Base-by-base conservation (phyloP, 2,888 invertebrate species). In the Drosophila tripunctata region DNA sequence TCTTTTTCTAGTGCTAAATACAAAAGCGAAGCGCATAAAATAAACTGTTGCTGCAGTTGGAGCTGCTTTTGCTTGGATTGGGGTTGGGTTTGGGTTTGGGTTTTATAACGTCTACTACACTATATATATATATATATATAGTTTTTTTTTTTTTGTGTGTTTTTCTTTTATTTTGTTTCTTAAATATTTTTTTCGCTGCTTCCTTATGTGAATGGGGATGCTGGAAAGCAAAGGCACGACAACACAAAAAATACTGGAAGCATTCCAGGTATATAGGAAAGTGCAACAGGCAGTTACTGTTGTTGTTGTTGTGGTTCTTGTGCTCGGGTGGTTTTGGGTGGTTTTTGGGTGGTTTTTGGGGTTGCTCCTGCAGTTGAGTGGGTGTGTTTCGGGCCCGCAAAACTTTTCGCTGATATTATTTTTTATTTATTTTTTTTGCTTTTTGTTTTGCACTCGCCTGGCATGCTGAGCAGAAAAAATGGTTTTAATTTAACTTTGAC, bases 211-310 rank as follows among this genome's bases (percentile, higher is more conserved):
- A 35, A 44, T 12, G 57, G 55, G 64, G 60, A 44, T 64, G 78
- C 69, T 69, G 68, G 82, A 75, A 65, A 38, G 68, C 41, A 51
- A 50, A 55, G 44, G 30, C 43, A 40, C 6, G 1, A 10, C 7
- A 8, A 8, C 27, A 27, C 27, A 3, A 10, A 30, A 52, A n/a
- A n/a, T n/a, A 45, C 66, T 75, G 75, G 75, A 75, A 78, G 40
- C 41, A 12, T 70, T 78, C 57, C 70, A 67, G 71, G 69, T 67
- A 80, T 43, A 85, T 85, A 85, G 81, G 67, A 75, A 75, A 84
- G 67, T 87, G 81, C 81, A 82, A 82, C 81, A 82, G 81, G 81
- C 81, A 84, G 78, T 84, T 80, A 80, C 74, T 81, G 78, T 66
- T 79, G 56, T 68, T 71, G 66, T 60, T 73, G 67, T 65, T 10